Evolutionary conservation across 2,113 vertebrate species (phyloP), one percentile per base, ranked within the genome.

Genomic region (Sprattus sprattus): DNA sequence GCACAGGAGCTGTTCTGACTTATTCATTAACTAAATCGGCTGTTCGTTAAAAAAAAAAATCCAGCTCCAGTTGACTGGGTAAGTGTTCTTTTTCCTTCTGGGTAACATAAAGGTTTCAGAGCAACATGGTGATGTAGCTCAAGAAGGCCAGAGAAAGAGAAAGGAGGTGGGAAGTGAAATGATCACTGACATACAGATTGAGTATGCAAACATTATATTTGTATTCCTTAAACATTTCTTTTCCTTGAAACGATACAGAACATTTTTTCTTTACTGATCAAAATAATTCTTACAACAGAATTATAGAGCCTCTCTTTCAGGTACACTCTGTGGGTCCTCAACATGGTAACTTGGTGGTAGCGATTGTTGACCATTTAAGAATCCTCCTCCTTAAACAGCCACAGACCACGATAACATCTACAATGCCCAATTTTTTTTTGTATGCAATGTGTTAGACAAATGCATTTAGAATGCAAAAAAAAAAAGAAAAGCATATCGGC

Each of bases 221-320:
- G 71, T 78, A 78, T 78, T 78, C 71, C 71, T 78, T 13, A 32
- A 60, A 78, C 71, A 75, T 75, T 75, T 75, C n/a, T 9, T 75
- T 32, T 78, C 71, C 28, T 78, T 78, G 84, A 80, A 54, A 46
- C 46, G 46, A 83, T 81, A 71, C 57, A 88, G 85, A 45, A 52
- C 20, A 32, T 52, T 81, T 15, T 64, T 64, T 2, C 39, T 39
- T 78, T 32, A 78, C 71, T 32, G 28, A 39, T 78, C 32, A 78
- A 89, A 88, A 86, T 57, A 92, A 94, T 93, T 95, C 93, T 93
- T 95, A 94, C 91, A 95, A 94, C 93, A 95, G 93, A 93, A 95
- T 93, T 88, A 88, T 86, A 84, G 67, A 88, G 71, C 88, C 75
- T 84, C 47, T 84, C 78, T 28, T 85, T 57, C 32, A 86, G 85